Evolutionary conservation across 2,888 invertebrate species (phyloP), one percentile per base, ranked within the genome.

Genomic region (Caenorhabditis japonica): DNA sequence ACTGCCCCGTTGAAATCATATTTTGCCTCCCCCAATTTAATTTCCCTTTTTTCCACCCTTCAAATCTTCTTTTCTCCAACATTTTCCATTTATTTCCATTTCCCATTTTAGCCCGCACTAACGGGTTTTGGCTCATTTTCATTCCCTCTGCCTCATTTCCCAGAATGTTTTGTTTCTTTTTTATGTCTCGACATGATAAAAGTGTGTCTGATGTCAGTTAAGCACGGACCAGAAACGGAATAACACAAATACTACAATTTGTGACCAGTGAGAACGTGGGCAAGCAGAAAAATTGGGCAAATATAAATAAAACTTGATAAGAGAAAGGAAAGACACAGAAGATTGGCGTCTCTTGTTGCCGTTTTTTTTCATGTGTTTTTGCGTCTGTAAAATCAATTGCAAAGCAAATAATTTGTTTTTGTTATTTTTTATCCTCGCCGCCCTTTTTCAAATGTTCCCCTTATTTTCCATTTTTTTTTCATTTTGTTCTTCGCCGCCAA

Each of bases 271-370:
- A 62, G 41, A 49, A 46, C n/a, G 13, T 17, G 49, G 19, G 8
- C 19, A 4, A 8, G 34, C 12, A 46, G 51, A 38, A 15, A 47
- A n/a, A 12, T 43, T 36, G 46, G 49, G 39, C 66, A 56, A 66
- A 66, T 56, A 56, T 56, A 66, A 66, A 66, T 55, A 55, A 55
- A 49, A 64, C 41, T 33, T 49, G 66, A 66, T 66, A 66, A 66
- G 51, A 41, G 41, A 49, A 25, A 19, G 15, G 39, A 36, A 39
- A 23, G 34, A 39, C 39, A 49, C 43, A 46, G n/a, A n/a, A n/a
- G n/a, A n/a, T n/a, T 30, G 30, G 7, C 30, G 30, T 30, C 30
- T 10, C n/a, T n/a, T n/a, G n/a, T n/a, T n/a, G n/a, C n/a, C n/a
- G n/a, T n/a, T n/a, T n/a, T n/a, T n/a, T n/a, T n/a, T n/a, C n/a